Percentiles rank a stretch among this genome's conserved stretches.
Conservation (phyloP, 2,888 invertebrate species). For the Dromius quadrimaculatus region DNA sequence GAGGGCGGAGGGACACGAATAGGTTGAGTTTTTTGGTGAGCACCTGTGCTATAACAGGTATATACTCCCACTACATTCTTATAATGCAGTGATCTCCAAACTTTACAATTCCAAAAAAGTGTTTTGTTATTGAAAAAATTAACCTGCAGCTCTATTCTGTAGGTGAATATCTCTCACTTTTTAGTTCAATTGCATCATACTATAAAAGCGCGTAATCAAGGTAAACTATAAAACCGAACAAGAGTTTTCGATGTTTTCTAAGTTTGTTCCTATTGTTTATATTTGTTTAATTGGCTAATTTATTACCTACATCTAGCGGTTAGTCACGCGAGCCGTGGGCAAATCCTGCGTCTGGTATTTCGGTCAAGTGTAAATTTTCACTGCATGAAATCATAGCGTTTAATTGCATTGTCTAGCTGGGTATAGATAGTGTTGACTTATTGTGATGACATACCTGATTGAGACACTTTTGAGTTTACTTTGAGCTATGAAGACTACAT, state of each 20-base stretch:
- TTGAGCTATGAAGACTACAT: neutral
- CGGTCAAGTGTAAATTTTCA: slow-evolving; percentile 48
- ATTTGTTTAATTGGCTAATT: slow-evolving; percentile 26
- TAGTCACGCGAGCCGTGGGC: slow-evolving; percentile 29
- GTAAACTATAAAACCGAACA: slow-evolving; percentile 16
- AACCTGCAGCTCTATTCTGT: too few relatives aligned
- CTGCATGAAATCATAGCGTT: slow-evolving; percentile 44
- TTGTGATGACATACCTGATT: too few relatives aligned
- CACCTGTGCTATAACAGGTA: slow-evolving; percentile 56
- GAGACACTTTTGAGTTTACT: too few relatives aligned
- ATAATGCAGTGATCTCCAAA: slow-evolving; percentile 37
- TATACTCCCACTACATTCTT: slow-evolving; percentile 58
- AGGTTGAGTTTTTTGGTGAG: neutral
- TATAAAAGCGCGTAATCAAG: slow-evolving; percentile 27
- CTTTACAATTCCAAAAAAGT: too few relatives aligned
- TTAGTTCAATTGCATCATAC: too few relatives aligned
- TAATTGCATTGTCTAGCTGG: slow-evolving; percentile 27
- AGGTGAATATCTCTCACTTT: too few relatives aligned
- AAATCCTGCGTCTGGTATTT: slow-evolving; percentile 40
- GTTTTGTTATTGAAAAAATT: too few relatives aligned
- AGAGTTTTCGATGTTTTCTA: slow-evolving; percentile 18
- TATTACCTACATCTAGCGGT: neutral
- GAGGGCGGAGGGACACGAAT: slow-evolving; percentile 18
- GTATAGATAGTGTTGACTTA: neutral
- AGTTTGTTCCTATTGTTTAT: slow-evolving; percentile 21